Evolutionary conservation across 2,888 invertebrate genomes (phyloP), one percentile per base, ranked within the genome.

Genomic region (Machimus atricapillus): DNA sequence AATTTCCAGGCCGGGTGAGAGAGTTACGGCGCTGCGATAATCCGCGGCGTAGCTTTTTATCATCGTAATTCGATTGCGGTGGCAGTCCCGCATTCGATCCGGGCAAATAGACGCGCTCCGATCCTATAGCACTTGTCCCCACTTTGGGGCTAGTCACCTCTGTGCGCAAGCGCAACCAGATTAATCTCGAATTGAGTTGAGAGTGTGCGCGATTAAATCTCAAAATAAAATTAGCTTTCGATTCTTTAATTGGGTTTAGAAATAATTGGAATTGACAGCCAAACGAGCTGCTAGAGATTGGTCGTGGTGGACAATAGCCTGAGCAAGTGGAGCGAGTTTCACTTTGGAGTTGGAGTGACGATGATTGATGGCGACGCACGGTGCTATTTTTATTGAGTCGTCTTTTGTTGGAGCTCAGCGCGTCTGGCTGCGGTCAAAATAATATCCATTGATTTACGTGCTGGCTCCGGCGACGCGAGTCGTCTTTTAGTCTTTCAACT

Each of bases 201-300:
- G n/a, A n/a, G 78, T 23, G 78, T 27, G 40, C 31, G 27, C 79
- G 52, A 79, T 79, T 12, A 19, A 79, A 16, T 52, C 23, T 52
- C 31, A 19, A 79, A 79, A 79, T 79, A 46, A 79, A 56, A 79
- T 31, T 79, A 79, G 31, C 52, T 79, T 52, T 79, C 27, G 16
- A 46, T 56, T 12, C 56, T 79, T 79, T 79, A 79, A 79, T 79
- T 79, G 79, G 52, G 79, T 79, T 79, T 79, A 27, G 52, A 27
- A 27, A 31, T 79, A 79, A 79, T 79, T 79, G 46, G 12, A 12
- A 8, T 27, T 52, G 52, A 27, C 23, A 79, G 52, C 23, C 52
- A 46, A 79, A 79, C 79, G 52, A 79, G 79, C 52, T 79, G 79
- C 19, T 27, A 66, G 66, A 27, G 66, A 23, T 14, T 4, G 12